Conservation (phyloP, 2,113 vertebrate species). For the Triplophysa rosa region DNA sequence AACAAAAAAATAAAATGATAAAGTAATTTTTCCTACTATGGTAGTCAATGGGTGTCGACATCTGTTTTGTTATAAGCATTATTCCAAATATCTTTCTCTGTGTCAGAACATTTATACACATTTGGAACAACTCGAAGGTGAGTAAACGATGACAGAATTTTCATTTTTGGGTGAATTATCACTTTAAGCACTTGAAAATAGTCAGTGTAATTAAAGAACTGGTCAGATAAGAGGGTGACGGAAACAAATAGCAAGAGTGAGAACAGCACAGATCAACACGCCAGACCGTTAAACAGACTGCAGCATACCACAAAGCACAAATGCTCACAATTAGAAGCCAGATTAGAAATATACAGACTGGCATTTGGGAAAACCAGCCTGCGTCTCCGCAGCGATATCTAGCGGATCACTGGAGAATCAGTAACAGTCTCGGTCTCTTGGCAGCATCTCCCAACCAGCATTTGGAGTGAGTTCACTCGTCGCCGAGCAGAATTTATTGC, state of each 20-base stretch:
- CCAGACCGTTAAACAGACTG: constrained; percentile 1
- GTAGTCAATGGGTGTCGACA: too few relatives aligned
- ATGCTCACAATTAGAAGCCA: constrained; percentile 22
- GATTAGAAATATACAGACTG: neutral
- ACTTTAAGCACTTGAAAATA: neutral
- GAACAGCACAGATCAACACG: constrained; percentile 15
- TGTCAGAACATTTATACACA: too few relatives aligned
- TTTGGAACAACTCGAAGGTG: too few relatives aligned
- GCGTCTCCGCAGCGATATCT: neutral
- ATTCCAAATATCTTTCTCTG: too few relatives aligned
- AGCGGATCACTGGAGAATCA: neutral
- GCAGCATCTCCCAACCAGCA: neutral
- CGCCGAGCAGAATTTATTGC: constrained; percentile 10
- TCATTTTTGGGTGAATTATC: too few relatives aligned
- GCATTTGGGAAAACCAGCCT: constrained; percentile 1
- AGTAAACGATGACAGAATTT: too few relatives aligned
- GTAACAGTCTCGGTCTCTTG: neutral
- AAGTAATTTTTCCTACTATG: too few relatives aligned
- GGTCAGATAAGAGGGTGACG: constrained; percentile 7
- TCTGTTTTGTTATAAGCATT: too few relatives aligned
- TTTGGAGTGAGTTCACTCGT: constrained; percentile 9
- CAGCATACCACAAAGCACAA: constrained; percentile 11
- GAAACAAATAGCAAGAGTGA: constrained; percentile 3
- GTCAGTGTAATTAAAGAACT: constrained; percentile 12
- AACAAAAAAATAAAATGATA: too few relatives aligned